Evolutionary conservation across 1,140 invertebrate genomes (phyloP).

Genomic region (Musca domestica): DNA sequence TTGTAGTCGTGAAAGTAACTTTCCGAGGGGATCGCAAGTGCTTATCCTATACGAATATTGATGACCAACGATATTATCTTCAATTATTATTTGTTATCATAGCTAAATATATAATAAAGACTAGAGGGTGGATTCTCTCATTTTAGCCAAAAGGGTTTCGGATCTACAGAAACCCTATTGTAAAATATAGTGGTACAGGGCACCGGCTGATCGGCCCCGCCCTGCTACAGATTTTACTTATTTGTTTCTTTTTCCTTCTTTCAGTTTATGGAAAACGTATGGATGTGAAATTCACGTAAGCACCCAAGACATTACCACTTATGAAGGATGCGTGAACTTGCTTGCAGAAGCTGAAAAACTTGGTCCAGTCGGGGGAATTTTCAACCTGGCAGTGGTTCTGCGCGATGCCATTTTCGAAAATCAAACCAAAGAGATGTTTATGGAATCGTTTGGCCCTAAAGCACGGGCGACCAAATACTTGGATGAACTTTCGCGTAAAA

Average conservation of each 20-base stretch:
- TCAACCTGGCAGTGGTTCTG: slow-evolving; percentile 76
- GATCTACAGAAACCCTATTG: no score
- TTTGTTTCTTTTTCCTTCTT: slow-evolving; percentile 24
- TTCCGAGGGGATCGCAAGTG: no score
- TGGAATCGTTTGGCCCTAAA: slow-evolving; percentile 61
- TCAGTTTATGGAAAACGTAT: slow-evolving; percentile 63
- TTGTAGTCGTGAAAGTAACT: no score
- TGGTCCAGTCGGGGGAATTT: slow-evolving; percentile 73
- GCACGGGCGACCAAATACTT: slow-evolving; percentile 61
- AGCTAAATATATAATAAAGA: no score
- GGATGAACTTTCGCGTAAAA: slow-evolving; percentile 59
- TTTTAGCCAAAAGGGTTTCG: no score
- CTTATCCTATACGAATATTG: no score
- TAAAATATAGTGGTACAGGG: no score
- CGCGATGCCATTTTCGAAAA: slow-evolving; percentile 65
- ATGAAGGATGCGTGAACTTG: slow-evolving; percentile 62
- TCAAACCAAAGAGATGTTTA: slow-evolving; percentile 61
- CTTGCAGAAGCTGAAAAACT: slow-evolving; percentile 62
- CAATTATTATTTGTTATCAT: no score
- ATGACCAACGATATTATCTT: no score
- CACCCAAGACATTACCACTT: slow-evolving; percentile 63
- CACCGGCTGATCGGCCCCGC: no score
- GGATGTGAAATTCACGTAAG: slow-evolving; percentile 65
- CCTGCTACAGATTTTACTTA: no score
- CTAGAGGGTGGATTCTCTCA: no score